Evolutionary conservation across 2,113 vertebrate genomes (phyloP).

Genomic region (Gulo gulo): DNA sequence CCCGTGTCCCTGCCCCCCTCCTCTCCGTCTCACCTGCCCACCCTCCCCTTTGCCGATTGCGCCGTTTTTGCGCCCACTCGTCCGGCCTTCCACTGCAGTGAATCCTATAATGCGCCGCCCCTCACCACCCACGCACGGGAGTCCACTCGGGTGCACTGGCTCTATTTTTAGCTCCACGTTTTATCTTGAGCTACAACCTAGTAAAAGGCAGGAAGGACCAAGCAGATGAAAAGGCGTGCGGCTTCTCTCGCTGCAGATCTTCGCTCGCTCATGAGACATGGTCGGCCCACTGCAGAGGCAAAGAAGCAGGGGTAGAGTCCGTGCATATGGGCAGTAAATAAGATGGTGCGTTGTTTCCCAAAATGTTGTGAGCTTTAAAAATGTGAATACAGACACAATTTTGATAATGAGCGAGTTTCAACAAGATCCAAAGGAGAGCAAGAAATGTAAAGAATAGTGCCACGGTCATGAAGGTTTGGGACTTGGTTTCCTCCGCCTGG

Average conservation of each 20-base stretch:
- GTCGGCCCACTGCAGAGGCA: background rate
- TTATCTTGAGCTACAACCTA: background rate
- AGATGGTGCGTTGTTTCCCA: background rate
- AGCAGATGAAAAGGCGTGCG: background rate
- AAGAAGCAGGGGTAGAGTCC: background rate
- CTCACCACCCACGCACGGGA: background rate
- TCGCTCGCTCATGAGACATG: background rate
- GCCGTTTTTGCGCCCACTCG: background rate
- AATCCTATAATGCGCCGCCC: background rate
- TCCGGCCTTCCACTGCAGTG: background rate
- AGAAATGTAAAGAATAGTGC: background rate
- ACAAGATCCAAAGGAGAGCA: background rate
- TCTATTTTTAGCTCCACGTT: background rate
- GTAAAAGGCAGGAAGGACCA: background rate
- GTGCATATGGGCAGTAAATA: background rate
- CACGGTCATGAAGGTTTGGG: background rate
- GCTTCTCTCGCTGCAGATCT: background rate
- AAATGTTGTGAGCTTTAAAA: background rate
- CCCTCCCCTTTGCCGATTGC: background rate
- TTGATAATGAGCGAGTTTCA: background rate
- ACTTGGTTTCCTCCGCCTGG: background rate
- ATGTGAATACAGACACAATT: background rate
- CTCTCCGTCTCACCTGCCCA: background rate
- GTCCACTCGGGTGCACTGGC: background rate
- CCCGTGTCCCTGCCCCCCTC: background rate